Evolutionary conservation across 37 sponge, comb jelly and placozoan genomes (phyloP).

Genomic region (Bolinopsis microptera): DNA sequence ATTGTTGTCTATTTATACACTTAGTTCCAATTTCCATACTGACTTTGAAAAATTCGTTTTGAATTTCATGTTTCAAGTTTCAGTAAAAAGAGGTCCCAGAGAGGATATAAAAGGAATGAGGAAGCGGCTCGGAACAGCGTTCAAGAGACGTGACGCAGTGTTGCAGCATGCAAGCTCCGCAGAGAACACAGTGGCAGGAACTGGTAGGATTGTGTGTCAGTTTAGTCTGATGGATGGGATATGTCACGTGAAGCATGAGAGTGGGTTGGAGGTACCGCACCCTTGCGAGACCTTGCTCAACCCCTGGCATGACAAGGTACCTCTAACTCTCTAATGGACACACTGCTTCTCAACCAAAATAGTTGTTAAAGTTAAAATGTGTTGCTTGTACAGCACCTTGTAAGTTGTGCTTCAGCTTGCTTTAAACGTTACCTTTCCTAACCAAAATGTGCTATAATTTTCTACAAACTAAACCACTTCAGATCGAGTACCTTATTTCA

Average conservation of each 20-base stretch:
- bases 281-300: slow-evolving; percentile 16
- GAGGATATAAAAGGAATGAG: neutral
- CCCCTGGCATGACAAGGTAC: neutral
- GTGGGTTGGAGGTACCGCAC: slow-evolving; percentile 5
- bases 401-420: neutral
- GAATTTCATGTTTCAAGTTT: too few species aligned
- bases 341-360: too few species aligned
- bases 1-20: too few species aligned
- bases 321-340: too few species aligned
- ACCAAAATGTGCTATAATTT: neutral
- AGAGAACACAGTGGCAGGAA: neutral
- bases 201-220: neutral
- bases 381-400: neutral
- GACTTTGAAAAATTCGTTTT: too few species aligned
- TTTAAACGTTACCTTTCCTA: neutral
- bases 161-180: neutral
- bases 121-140: neutral
- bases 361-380: too few species aligned
- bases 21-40: too few species aligned
- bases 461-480: neutral
- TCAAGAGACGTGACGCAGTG: neutral
- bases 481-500: slow-evolving; percentile 15
- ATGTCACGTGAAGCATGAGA: neutral
- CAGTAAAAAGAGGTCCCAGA: neutral
- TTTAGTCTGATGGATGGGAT: neutral